phyloP scores from a whole-genome alignment of 2,888 invertebrate species.

The Thumatha senex region DNA sequence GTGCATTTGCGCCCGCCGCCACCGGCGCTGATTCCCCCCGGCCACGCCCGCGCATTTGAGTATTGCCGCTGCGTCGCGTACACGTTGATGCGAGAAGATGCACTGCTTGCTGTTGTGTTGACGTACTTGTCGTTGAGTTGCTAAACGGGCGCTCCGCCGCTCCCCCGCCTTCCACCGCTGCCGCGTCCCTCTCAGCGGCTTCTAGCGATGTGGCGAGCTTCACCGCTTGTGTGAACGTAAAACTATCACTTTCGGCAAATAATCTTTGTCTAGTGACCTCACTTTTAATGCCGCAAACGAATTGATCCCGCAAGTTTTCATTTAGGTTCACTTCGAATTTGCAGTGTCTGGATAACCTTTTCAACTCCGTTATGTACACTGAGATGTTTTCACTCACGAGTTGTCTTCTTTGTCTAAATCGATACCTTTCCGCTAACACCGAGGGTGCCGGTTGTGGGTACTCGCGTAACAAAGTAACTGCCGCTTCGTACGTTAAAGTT shows the following conservation, averaged over 20 bases:
- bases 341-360: constrained; percentile 10
- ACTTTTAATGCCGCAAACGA: constrained; percentile 2
- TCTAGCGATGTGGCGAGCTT: constrained; percentile 7
- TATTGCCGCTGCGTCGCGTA: neutral
- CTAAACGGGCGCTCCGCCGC: neutral
- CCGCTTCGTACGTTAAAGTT: neutral
- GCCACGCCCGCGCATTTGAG: neutral
- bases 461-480: no score
- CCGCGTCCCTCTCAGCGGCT: constrained; percentile 9
- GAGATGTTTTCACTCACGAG: neutral
- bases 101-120: no score
- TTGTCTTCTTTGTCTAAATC: constrained; percentile 8
- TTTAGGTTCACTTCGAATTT: neutral
- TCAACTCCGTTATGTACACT: constrained; percentile 4
- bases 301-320: constrained; percentile 12
- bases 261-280: constrained; percentile 17
- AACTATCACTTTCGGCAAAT: constrained; percentile 11
- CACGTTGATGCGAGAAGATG: no score
- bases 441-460: constrained; percentile 8
- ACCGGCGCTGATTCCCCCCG: neutral
- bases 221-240: neutral
- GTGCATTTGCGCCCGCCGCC: no score
- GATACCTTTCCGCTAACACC: constrained; percentile 6
- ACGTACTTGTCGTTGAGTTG: no score
- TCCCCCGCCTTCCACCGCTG: neutral